phyloP scores from a whole-genome alignment of 23 tunicate genomes.

The Ascidia mentula region DNA sequence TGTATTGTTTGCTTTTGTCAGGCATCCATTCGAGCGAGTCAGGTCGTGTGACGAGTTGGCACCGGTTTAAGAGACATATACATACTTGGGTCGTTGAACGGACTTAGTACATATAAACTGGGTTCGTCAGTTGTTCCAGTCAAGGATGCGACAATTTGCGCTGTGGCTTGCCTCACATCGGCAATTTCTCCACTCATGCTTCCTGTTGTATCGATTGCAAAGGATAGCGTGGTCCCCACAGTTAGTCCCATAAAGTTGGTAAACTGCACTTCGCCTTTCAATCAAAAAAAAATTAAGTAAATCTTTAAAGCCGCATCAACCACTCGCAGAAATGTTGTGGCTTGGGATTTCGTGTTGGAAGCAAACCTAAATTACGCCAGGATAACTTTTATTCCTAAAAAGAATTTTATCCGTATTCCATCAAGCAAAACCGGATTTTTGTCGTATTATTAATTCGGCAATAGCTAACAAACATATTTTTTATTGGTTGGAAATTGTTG shows the following conservation, averaged over 20 bases:
- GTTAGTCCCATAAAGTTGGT: constrained; percentile 35
- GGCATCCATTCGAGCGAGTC: no score
- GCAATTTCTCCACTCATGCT: constrained; percentile 79
- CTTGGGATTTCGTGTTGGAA: neutral
- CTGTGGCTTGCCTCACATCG: constrained; percentile 40
- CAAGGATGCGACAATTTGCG: constrained; percentile 40
- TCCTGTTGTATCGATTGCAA: constrained; percentile 84
- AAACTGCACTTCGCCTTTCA: neutral
- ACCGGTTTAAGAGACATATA: neutral
- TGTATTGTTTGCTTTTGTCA: no score
- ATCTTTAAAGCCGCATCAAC: no score
- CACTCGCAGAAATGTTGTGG: no score
- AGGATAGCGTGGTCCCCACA: constrained; percentile 59
- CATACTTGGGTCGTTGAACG: constrained; percentile 77
- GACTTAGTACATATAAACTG: constrained; percentile 55
- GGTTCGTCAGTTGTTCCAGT: constrained; percentile 50
- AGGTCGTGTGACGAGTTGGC: no score
- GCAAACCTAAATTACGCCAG: no score
- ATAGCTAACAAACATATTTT: no score
- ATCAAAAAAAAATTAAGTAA: neutral
- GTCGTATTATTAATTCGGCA: no score
- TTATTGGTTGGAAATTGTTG: no score
- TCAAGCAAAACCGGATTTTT: no score
- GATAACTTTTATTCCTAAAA: no score
- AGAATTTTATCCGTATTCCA: no score